Evolutionary conservation across 1,140 invertebrate genomes (phyloP), one percentile per base, ranked within the genome.

Genomic region (Sinella curviseta): DNA sequence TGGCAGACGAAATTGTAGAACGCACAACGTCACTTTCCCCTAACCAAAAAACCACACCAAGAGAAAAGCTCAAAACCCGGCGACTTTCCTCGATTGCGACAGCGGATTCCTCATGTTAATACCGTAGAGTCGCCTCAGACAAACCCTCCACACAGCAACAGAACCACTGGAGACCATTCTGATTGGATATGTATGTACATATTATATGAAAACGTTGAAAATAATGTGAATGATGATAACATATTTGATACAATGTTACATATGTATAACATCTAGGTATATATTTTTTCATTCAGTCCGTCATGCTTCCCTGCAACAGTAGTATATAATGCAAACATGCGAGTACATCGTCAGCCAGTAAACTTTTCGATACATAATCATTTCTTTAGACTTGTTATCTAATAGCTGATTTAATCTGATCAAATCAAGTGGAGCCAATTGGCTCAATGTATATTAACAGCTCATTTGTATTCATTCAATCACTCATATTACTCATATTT

Each of bases 381-480:
- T n/a, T n/a, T n/a, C n/a, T n/a, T n/a, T n/a, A n/a, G n/a, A n/a
- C n/a, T 48, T 12, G 39, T 48, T 48, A 20, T 20, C 8, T 48
- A 48, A 48, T 48, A 48, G 39, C 57, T 14, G 26, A 70, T 30
- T 70, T 14, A 70, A 70, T 70, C 65, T 70, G 65, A 30, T 70
- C 65, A 30, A 70, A 70, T 70, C 65, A 70, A 70, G 65, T 70
- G 65, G 65, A 70, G 26, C 65, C 65, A 70, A 70, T 70, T 70
- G 65, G 31, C 65, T 70, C n/a, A n/a, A n/a, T n/a, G n/a, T n/a
- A 30, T 24, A 70, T 70, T 70, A 70, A 33, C 65, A 70, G 65
- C 31, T 70, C 65, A 70, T 70, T 70, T 70, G 30, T 33, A 70
- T 70, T 30, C 65, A 70, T 70, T 70, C 65, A 70, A 31, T 70